Percentiles rank a stretch among this genome's conserved stretches.
Conservation (phyloP, 1,140 invertebrate species). For the Hyles vespertilio region DNA sequence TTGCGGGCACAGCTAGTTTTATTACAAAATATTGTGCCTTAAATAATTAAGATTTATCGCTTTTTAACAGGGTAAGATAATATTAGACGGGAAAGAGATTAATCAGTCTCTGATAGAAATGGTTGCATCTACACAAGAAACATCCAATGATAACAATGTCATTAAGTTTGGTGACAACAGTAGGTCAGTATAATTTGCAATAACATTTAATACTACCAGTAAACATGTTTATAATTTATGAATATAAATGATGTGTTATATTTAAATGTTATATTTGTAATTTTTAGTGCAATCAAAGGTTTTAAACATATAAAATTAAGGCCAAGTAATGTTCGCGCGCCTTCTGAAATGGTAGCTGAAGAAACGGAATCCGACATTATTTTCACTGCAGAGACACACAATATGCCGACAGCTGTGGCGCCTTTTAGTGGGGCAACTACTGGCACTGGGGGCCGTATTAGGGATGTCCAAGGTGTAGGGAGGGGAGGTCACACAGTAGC, state of each 20-base stretch:
- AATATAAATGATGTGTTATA: not conserved
- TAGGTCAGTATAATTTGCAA: constrained; percentile 76
- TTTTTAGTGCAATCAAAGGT: constrained; percentile 91
- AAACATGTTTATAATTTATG: too few species aligned
- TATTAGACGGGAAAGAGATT: constrained; percentile 88
- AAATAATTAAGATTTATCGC: too few species aligned
- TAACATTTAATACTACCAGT: not conserved
- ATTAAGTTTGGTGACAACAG: constrained; percentile 99
- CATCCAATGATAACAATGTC: constrained; percentile 94
- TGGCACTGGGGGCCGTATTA: constrained; percentile 95
- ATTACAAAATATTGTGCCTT: too few species aligned
- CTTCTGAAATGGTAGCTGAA: constrained; percentile 80
- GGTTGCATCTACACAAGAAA: constrained; percentile 92
- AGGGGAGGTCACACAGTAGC: constrained; percentile 94
- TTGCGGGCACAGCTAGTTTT: too few species aligned
- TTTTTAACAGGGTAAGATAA: constrained; percentile 84
- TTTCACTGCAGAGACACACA: constrained; percentile 99
- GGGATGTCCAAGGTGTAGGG: constrained; percentile 96
- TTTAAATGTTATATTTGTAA: not conserved
- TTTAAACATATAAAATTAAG: constrained; percentile 82
- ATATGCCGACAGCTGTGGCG: constrained; percentile 97
- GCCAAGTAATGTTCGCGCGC: constrained; percentile 77
- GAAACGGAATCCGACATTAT: constrained; percentile 90
- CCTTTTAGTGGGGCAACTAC: constrained; percentile 97
- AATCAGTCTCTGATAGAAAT: constrained; percentile 92